These are phyloP conservation scores for Furcifer pardalis DNA, from an alignment of 2,797 vertebrate species.

Conservation along the genomic window DNA sequence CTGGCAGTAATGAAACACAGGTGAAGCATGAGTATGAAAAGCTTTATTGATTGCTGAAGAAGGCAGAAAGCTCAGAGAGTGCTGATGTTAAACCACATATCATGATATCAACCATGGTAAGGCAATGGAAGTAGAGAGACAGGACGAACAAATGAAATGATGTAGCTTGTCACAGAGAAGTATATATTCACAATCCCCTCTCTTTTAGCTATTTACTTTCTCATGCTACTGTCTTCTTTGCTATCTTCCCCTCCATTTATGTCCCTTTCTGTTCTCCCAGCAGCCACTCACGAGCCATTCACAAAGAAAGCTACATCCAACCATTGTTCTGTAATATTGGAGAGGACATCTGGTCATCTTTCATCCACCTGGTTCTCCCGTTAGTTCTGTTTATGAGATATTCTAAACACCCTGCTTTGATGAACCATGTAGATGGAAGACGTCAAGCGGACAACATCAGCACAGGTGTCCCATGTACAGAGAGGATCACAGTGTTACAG, in stretches of 20 bases:
- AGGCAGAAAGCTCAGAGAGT: slow-evolving; percentile 50
- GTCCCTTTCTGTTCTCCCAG: neutral
- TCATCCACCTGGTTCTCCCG: neutral
- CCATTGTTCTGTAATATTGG: neutral
- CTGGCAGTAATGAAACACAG: slow-evolving; percentile 52
- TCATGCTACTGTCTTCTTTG: slow-evolving; percentile 24
- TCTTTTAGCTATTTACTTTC: slow-evolving; percentile 37
- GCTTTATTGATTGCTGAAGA: slow-evolving; percentile 46
- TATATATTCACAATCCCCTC: slow-evolving; percentile 36
- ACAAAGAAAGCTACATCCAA: neutral
- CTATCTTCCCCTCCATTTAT: neutral
- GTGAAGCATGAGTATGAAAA: slow-evolving; percentile 64
- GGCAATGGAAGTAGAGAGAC: slow-evolving; percentile 41
- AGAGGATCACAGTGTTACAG: neutral
- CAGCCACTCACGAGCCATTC: neutral
- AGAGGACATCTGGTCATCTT: neutral
- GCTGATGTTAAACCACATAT: slow-evolving; percentile 28
- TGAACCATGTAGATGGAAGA: neutral
- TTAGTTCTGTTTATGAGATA: neutral
- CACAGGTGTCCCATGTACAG: neutral
- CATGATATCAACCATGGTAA: slow-evolving; percentile 5
- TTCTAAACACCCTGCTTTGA: neutral
- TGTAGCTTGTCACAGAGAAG: slow-evolving; percentile 29
- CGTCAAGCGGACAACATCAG: neutral
- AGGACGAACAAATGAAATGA: slow-evolving; percentile 57